Conservation (phyloP, 2,797 vertebrate genomes). For the Pipistrellus kuhlii region DNA sequence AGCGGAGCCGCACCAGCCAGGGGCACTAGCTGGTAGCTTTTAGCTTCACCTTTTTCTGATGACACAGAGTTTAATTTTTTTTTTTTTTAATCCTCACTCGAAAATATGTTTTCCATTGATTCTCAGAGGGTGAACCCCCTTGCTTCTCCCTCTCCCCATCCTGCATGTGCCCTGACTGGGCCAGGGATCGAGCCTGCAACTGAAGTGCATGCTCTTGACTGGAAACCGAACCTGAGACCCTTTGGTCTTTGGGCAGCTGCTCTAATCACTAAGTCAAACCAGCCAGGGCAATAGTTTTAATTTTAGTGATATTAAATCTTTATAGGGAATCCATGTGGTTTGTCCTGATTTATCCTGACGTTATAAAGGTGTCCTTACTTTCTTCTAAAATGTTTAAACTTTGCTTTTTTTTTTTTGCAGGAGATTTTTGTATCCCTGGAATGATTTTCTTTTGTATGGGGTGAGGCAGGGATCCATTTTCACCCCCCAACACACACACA, state of each 20-base stretch:
- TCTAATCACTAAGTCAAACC: not conserved
- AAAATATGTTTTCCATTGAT: not conserved
- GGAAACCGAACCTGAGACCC: not conserved
- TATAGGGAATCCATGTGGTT: not conserved
- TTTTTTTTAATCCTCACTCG: not conserved
- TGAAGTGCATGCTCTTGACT: too few species aligned
- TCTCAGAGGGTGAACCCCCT: not conserved
- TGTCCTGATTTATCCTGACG: not conserved
- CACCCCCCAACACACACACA: too few species aligned
- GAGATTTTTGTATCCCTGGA: not conserved
- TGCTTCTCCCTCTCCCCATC: too few species aligned
- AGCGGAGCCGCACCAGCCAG: not conserved
- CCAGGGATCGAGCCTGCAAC: not conserved
- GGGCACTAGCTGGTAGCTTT: not conserved
- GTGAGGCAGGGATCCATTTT: not conserved
- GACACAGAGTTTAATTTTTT: conserved; percentile 8
- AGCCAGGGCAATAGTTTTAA: not conserved
- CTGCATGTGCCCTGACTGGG: not conserved
- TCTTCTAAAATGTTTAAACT: not conserved
- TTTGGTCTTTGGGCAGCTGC: too few species aligned
- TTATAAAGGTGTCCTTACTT: not conserved
- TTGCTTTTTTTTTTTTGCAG: not conserved
- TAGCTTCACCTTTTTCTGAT: not conserved
- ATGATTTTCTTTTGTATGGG: not conserved
- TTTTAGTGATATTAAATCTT: conserved; percentile 35